Evolutionary conservation across 1,140 invertebrate genomes (phyloP).

Genomic region (Drosophila suzukii): DNA sequence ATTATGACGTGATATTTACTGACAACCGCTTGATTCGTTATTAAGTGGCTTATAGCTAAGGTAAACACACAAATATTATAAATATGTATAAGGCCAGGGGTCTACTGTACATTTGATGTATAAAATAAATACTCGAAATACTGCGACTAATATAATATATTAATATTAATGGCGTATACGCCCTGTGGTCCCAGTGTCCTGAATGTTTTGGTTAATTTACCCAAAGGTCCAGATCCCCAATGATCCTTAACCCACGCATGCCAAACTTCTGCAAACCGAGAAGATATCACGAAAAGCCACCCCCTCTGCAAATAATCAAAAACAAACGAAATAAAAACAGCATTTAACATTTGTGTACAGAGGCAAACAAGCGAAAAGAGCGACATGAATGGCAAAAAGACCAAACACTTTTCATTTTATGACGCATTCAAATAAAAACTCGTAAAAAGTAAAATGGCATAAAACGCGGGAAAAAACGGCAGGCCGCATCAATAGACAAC

Average conservation of each 20-base stretch:
- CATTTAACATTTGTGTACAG: constrained; percentile 44
- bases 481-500: constrained; percentile 37
- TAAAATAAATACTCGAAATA: neutral
- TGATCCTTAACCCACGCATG: neutral
- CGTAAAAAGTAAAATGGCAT: constrained; percentile 50
- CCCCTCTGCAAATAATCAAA: constrained; percentile 45
- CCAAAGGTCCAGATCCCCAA: neutral
- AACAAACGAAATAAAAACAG: constrained; percentile 29
- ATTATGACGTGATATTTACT: neutral
- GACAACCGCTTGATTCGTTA: too few species aligned
- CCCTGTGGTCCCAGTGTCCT: neutral
- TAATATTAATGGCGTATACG: too few species aligned
- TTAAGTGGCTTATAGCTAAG: too few species aligned
- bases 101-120: neutral
- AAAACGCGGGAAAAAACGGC: constrained; percentile 1
- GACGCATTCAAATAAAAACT: constrained; percentile 69
- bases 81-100: neutral
- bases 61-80: neutral
- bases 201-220: neutral
- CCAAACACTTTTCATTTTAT: constrained; percentile 66
- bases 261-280: neutral
- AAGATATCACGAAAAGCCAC: neutral
- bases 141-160: too few species aligned
- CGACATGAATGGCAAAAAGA: constrained; percentile 20
- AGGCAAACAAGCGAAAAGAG: constrained; percentile 8